Evolutionary conservation across 2,113 vertebrate genomes (phyloP).

Genomic region (Pagrus major): DNA sequence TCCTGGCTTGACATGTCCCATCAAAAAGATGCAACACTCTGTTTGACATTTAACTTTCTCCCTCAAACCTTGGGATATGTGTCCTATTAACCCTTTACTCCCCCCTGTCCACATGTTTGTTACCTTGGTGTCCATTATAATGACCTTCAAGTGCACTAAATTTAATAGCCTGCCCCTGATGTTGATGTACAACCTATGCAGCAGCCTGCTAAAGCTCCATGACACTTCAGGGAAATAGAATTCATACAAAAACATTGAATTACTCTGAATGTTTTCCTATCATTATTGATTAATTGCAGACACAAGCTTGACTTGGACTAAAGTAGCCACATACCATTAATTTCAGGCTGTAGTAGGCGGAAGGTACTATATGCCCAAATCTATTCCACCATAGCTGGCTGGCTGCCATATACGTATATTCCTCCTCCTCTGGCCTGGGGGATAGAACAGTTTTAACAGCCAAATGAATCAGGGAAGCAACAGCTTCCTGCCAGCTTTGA

Average conservation of each 20-base stretch:
- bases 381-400: slow-evolving; percentile 42
- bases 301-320: neutral
- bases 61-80: slow-evolving; percentile 48
- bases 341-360: neutral
- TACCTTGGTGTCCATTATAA: neutral
- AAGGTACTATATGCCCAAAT: slow-evolving; percentile 34
- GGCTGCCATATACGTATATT: slow-evolving; percentile 41
- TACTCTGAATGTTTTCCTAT: neutral
- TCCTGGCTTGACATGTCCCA: slow-evolving; percentile 73
- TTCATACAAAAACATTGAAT: neutral
- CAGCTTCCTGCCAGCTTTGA: slow-evolving; percentile 75
- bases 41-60: slow-evolving; percentile 73
- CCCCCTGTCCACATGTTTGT: slow-evolving; percentile 2
- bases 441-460: slow-evolving; percentile 70
- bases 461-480: slow-evolving; percentile 73
- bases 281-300: neutral
- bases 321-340: slow-evolving; percentile 13
- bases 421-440: slow-evolving; percentile 39
- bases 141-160: slow-evolving; percentile 16
- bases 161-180: neutral
- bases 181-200: neutral
- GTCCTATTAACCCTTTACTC: slow-evolving; percentile 44
- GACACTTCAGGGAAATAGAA: neutral
- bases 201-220: neutral
- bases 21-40: slow-evolving; percentile 71